These are phyloP conservation scores for Augiades crinisus DNA, from an alignment of 2,888 invertebrate genomes.

Conservation along the genomic window DNA sequence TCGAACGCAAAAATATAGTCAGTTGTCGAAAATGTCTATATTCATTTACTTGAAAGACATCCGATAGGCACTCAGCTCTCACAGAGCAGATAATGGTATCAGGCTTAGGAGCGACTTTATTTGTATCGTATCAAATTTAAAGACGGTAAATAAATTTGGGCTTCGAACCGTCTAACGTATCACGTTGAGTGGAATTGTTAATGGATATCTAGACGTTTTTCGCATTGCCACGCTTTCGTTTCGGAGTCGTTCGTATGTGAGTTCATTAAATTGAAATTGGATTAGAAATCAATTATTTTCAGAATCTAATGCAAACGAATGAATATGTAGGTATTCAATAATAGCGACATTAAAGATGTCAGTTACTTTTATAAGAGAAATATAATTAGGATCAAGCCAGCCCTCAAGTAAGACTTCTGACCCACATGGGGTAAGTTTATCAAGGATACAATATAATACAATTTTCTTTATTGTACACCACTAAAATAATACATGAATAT, in stretches of 20 bases:
- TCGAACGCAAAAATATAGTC: slow-evolving; percentile 36
- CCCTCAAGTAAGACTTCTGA: no score
- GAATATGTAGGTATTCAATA: no score
- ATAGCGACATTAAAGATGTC: no score
- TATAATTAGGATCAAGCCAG: no score
- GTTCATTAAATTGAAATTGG: not conserved
- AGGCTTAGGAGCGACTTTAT: slow-evolving; percentile 33
- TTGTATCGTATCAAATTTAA: slow-evolving; percentile 38
- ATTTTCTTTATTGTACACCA: no score
- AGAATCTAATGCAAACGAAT: no score
- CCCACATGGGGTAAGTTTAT: no score
- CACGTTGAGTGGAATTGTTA: not conserved
- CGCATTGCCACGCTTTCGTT: no score
- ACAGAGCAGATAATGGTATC: slow-evolving; percentile 30
- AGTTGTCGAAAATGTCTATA: slow-evolving; percentile 42
- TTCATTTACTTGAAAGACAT: slow-evolving; percentile 36
- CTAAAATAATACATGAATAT: no score
- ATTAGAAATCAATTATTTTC: no score
- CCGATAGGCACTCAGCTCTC: slow-evolving; percentile 41
- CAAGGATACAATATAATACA: no score
- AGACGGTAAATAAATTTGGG: not conserved
- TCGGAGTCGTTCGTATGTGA: not conserved
- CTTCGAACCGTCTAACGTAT: not conserved
- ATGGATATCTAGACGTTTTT: not conserved
- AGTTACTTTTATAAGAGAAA: no score